These are phyloP conservation scores for Chiloscyllium punctatum DNA, from an alignment of 2,797 vertebrate genomes.

Conservation along the genomic window DNA sequence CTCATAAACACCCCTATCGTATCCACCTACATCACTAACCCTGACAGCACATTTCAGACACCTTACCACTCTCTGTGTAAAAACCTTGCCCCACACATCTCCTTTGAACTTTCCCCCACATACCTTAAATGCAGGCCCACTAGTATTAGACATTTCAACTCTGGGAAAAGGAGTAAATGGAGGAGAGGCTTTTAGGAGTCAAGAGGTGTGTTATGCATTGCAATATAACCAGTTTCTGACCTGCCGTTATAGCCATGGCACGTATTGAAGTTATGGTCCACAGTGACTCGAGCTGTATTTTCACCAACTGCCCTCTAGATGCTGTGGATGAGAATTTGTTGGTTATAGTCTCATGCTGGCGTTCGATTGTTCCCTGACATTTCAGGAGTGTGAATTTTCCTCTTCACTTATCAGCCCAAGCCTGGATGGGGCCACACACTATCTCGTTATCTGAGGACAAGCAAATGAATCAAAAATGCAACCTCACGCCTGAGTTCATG, in stretches of 20 bases:
- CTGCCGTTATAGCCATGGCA: not conserved
- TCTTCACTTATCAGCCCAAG: not conserved
- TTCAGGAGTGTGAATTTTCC: not conserved
- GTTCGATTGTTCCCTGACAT: not conserved
- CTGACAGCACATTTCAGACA: no score
- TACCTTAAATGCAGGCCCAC: no score
- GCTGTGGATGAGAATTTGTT: not conserved
- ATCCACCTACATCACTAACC: no score
- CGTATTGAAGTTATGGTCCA: not conserved
- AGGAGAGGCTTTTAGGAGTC: not conserved
- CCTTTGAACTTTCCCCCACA: no score
- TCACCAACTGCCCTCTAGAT: not conserved
- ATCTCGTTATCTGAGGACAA: not conserved
- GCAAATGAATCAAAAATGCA: not conserved
- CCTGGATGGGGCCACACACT: not conserved
- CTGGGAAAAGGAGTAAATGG: no score
- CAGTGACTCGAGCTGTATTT: no score
- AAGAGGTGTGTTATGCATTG: not conserved
- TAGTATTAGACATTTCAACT: no score
- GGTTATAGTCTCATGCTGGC: not conserved
- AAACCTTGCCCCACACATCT: no score
- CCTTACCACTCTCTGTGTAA: no score
- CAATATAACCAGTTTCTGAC: not conserved
- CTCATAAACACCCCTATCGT: no score
- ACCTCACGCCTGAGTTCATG: not conserved